Base-by-base conservation (phyloP, 2,797 vertebrate species). In the Ispidina lecontei region DNA sequence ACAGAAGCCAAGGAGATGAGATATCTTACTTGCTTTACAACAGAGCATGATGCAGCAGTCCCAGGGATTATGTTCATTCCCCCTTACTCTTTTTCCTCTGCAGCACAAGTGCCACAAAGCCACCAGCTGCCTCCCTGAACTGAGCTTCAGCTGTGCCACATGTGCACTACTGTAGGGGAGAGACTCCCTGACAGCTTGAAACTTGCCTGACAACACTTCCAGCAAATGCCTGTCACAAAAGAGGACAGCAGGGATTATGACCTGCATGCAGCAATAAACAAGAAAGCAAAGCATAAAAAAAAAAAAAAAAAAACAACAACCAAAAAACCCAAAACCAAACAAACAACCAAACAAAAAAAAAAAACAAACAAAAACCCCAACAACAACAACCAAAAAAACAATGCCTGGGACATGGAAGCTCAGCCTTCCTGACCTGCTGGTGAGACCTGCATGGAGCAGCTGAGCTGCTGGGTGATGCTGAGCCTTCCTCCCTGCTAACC, bases 391-490 rank as follows among this genome's bases (percentile, higher is more conserved):
- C 35, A 37, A 37, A 37, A 37, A 37, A 37, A 37, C 35, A 54
- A 49, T 26, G 26, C 12, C 65, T 51, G 44, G 37, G n/a, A 39
- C 47, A 33, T 74, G 68, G 35, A 3, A 9, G 31, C 41, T 28
- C 56, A 35, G 17, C 28, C 28, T 46, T 70, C 31, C 56, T 3
- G 4, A 21, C 15, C 18, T n/a, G 33, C 44, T 0, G 0, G 29
- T 41, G 43, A 80, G 74, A 31, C 9, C 6, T 33, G 52, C 1
- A 0, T 3, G 3, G 47, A 22, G 25, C 26, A 10, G 10, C 41
- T 9, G 10, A 14, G 37, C 25, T 23, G 55, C 51, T 84, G 63
- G 28, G 46, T 0, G 0, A 7, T 41, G 51, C 69, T 39, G 62
- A 80, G 51, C 62, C 70, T 75, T 78, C 71, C 28, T 78, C 63